Evolutionary conservation across 1,140 invertebrate genomes (phyloP), one percentile per base, ranked within the genome.

Genomic region (honey bee (Apis mellifera)): DNA sequence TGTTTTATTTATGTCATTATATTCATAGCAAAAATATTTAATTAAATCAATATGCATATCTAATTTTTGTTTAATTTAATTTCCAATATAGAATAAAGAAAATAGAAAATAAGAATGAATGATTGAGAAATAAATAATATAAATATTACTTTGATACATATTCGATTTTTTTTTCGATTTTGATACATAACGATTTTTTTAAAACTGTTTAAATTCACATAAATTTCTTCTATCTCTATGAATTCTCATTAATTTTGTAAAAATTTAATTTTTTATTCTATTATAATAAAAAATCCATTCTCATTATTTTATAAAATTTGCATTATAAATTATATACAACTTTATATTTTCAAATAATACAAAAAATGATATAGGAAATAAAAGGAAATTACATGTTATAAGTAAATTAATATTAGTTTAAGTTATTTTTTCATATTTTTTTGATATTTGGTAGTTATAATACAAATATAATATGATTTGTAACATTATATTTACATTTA

Each of bases 61-160:
- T 60, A 59, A 71, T 23, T 59, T 52, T 59, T 52, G 32, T 70
- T 73, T 73, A 83, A 79, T 21, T 62, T 79, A 83, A 72, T 60
- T 60, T 65, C 55, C 70, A 50, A 15, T 66, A 72, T 59, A 71
- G n/a, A n/a, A n/a, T n/a, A n/a, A n/a, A n/a, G n/a, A n/a, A n/a
- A n/a, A n/a, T n/a, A n/a, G n/a, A n/a, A n/a, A 62, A 59, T 75
- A 82, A 80, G 80, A 83, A 77, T 64, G 5, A 42, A 42, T 73
- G 60, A 80, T 57, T 32, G 55, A 80, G 74, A 74, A 84, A 84
- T 84, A 84, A 84, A 84, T 84, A 84, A 23, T 80, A 80, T 68
- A 80, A 79, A 80, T 78, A 84, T 80, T 84, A 69, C 48, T 84
- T 84, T 54, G 80, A 84, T 50, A 70, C 59, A 73, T 84, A 68